Evolutionary conservation across 2,888 invertebrate genomes (phyloP), one percentile per base, ranked within the genome.

Genomic region (Sphecodes monilicornis): DNA sequence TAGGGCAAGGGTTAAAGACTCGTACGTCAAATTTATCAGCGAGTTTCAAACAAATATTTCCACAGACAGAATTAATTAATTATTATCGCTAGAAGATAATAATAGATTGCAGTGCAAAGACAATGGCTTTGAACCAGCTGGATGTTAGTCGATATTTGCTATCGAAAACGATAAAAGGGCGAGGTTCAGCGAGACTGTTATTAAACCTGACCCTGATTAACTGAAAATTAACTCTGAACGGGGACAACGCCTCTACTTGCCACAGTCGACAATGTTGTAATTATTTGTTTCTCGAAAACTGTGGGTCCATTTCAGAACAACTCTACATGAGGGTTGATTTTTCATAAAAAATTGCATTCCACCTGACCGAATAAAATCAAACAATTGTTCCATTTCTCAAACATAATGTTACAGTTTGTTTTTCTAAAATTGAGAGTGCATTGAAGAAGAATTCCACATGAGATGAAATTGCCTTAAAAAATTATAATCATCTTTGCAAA

Each of bases 221-320:
- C 29, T 18, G 32, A 32, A 29, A 64, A 68, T 68, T 69, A 76
- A 26, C 36, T 16, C n/a, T n/a, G 68, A 36, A 76, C 16, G 36
- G 36, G 36, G 36, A 22, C 68, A 75, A 60, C 64, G 39, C 66
- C 66, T 66, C 36, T 66, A 6, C 57, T 57, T 57, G 5, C 11
- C 26, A 26, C 26, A 26, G 50, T 10, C n/a, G 50, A 50, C 8
- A 50, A 50, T 50, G 22, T 50, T 50, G 22, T 22, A 22, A 50
- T 22, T 8, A 50, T 22, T 50, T 8, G 2, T 50, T 50, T 22
- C 22, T 41, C 11, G 10, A 41, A 41, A 41, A 41, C 11, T 41
- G 39, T 11, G 39, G 11, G 8, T 41, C 10, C 1, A 41, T 41
- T 2, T 10, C 10, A 10, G 39, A 41, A 41, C 8, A 41, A 41